Percentiles rank a stretch among this genome's conserved stretches.
These are phyloP conservation scores for Paratilapia polleni DNA, from an alignment of 2,113 vertebrate species.

Conservation along the genomic window DNA sequence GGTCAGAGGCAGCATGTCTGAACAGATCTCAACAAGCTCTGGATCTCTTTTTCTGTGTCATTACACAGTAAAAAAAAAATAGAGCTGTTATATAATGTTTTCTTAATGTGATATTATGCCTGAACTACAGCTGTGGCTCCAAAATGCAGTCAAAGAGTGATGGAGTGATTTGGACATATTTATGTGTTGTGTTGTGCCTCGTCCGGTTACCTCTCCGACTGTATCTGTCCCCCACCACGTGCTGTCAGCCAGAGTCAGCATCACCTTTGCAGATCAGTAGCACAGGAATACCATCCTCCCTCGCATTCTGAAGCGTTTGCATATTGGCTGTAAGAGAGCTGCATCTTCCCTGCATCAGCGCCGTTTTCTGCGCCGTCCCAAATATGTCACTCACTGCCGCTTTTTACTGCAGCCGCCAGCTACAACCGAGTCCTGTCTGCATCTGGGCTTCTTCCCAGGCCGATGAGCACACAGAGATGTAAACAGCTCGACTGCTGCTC, in stretches of 20 bases:
- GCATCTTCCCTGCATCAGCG: conserved; percentile 19
- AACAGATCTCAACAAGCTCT: neutral
- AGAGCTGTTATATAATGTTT: neutral
- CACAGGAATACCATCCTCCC: conserved; percentile 21
- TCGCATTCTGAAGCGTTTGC: conserved; percentile 8
- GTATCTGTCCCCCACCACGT: conserved; percentile 1
- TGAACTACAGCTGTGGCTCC: neutral
- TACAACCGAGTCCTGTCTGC: conserved; percentile 43
- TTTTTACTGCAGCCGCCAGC: conserved; percentile 62
- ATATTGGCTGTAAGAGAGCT: conserved; percentile 55
- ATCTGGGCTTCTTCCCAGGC: conserved; percentile 42
- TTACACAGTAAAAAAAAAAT: neutral
- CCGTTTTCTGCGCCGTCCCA: conserved; percentile 48
- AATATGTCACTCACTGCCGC: conserved; percentile 69
- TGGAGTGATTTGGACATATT: neutral
- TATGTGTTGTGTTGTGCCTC: neutral
- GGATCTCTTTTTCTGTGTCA: neutral
- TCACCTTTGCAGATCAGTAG: conserved; percentile 53
- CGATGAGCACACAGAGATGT: conserved; percentile 13
- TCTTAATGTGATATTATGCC: neutral
- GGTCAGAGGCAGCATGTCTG: neutral
- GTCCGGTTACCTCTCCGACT: neutral
- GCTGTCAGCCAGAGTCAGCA: conserved; percentile 47
- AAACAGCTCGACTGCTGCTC: conserved; percentile 30
- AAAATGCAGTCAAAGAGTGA: neutral